phyloP scores from a whole-genome alignment of 2,797 vertebrate genomes.

The Pangasius macronema region DNA sequence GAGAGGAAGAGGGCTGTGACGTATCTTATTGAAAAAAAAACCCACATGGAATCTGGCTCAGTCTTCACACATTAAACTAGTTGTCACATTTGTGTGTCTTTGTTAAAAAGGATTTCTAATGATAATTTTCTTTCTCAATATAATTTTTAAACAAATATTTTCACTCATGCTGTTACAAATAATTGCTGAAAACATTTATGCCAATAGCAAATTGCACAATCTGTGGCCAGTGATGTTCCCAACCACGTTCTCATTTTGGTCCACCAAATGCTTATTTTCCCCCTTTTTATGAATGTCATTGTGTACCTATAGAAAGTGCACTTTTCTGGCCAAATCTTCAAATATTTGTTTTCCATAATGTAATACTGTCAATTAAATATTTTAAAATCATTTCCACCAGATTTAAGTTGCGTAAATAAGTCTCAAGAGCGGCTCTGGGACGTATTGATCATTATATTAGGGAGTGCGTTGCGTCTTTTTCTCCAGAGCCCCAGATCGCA shows the following conservation, averaged over 20 bases:
- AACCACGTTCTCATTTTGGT: slow-evolving; percentile 70
- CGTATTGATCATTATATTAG: slow-evolving; percentile 95
- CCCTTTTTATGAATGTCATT: slow-evolving; percentile 48
- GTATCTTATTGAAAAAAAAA: slow-evolving; percentile 46
- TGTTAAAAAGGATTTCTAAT: slow-evolving; percentile 55
- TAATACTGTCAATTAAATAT: slow-evolving; percentile 52
- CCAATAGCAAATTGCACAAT: slow-evolving; percentile 61
- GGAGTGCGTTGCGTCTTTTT: slow-evolving; percentile 87
- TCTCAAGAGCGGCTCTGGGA: slow-evolving; percentile 79
- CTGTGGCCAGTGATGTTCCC: slow-evolving; percentile 62
- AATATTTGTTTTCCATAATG: slow-evolving; percentile 18
- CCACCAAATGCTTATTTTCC: slow-evolving; percentile 55
- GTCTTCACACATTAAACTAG: slow-evolving; percentile 43
- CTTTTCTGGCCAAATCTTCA: slow-evolving; percentile 39
- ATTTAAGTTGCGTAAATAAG: slow-evolving; percentile 34
- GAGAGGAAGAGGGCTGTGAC: slow-evolving; percentile 57
- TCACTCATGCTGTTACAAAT: slow-evolving; percentile 68
- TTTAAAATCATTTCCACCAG: slow-evolving; percentile 62
- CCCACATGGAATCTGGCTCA: slow-evolving; percentile 41
- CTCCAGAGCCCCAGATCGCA: slow-evolving; percentile 87
- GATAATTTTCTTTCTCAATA: slow-evolving; percentile 50
- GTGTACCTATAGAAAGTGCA: slow-evolving; percentile 68
- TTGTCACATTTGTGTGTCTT: slow-evolving; percentile 52
- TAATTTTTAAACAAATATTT: slow-evolving; percentile 49
- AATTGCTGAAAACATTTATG: slow-evolving; percentile 57